These are phyloP conservation scores for Sterrhoptilus dennistouni DNA, from an alignment of 2,113 vertebrate genomes.

Conservation along the genomic window DNA sequence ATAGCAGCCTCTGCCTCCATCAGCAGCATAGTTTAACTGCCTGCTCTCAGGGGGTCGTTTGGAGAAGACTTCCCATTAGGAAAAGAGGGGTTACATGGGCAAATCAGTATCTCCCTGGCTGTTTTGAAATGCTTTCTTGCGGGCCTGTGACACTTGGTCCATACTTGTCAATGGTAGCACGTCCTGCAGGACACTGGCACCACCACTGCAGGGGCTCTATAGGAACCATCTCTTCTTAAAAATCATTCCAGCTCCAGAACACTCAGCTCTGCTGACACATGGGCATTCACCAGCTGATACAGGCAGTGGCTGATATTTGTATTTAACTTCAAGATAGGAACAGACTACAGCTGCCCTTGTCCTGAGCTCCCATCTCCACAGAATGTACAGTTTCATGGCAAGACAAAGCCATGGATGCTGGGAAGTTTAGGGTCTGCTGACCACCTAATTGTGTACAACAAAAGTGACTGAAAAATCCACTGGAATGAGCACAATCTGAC, in stretches of 20 bases:
- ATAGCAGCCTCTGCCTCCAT: neutral
- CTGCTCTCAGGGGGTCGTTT: neutral
- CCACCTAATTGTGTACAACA: neutral
- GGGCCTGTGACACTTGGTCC: neutral
- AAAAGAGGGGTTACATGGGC: neutral
- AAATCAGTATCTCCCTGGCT: neutral
- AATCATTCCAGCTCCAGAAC: neutral
- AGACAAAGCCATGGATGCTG: rapidly evolving
- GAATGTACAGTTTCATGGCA: neutral
- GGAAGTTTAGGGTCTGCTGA: neutral
- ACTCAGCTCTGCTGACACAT: neutral
- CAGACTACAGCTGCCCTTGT: neutral
- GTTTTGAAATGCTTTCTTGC: neutral
- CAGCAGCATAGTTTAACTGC: neutral
- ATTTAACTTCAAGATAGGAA: neutral
- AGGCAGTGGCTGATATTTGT: neutral
- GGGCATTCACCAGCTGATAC: neutral
- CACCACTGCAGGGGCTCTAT: neutral
- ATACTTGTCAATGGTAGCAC: neutral
- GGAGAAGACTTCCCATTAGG: neutral
- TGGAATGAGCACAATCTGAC: neutral
- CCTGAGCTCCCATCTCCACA: neutral
- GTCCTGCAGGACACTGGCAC: neutral
- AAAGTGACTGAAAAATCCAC: neutral
- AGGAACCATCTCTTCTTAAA: neutral